Evolutionary conservation across 2,888 invertebrate genomes (phyloP), one percentile per base, ranked within the genome.

Genomic region (Agriotes lineatus): DNA sequence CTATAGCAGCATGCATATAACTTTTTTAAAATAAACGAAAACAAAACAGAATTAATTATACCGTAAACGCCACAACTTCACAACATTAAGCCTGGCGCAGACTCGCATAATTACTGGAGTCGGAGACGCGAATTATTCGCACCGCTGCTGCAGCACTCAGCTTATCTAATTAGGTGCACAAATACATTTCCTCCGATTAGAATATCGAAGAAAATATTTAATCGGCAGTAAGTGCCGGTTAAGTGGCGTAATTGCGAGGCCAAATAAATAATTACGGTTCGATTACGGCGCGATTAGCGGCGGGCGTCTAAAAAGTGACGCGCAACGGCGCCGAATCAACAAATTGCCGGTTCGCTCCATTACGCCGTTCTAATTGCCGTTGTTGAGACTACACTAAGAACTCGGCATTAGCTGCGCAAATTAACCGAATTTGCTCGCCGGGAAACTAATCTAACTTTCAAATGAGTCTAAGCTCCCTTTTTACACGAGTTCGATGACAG

Each of bases 281-380:
- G 52, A 33, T 52, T 52, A 52, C 12, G 50, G 18, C 12, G 33
- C 6, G 16, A 33, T 25, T 52, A 16, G 33, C 20, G 45, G 12
- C 6, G 9, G 2, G 22, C n/a, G 19, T 6, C n/a, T 14, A 52
- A 16, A 33, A 14, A 52, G 10, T 30, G 30, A 33, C 37, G 20
- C 33, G 20, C 7, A 44, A 63, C 16, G 63, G 54, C 63, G 63
- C 63, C 63, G 54, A 63, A 56, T 54, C 42, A 61, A 63, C 54
- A 63, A 63, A 63, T 63, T 54, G 37, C 35, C 7, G 10, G 14
- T 14, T 39, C 56, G 37, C 39, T 35, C 56, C 16, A 22, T 39
- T 60, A 25, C 3, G 3, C 25, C 25, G 3, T 25, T 25, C 25
- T 25, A 60, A 60, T 60, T 60, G 33, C 45, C 14, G 33, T 45